Evolutionary conservation across 2,888 invertebrate genomes (phyloP), one percentile per base, ranked within the genome.

Genomic region (Nematopogon swammerdamellus): DNA sequence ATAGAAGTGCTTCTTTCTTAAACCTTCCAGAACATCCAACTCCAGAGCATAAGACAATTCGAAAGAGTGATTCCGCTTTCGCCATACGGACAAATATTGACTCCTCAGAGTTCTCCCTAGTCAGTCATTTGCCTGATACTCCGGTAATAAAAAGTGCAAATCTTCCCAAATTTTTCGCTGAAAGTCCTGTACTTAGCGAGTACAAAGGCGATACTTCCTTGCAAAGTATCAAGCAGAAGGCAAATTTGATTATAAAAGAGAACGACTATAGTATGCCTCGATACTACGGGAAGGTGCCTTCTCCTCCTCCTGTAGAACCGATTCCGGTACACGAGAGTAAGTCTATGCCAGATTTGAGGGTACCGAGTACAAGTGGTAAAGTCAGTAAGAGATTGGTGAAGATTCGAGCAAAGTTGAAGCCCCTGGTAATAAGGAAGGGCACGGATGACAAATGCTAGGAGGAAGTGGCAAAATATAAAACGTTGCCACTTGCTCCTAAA

Each of bases 191-290:
- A 0, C 51, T 75, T 3, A 62, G 68, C 0, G 75, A 72, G 56
- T 80, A 77, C 49, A 80, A 65, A 54, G 70, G 64, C 0, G 76
- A 80, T n/a, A 74, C 67, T 0, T 74, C 72, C 43, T 57, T 80
- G 20, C 72, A 77, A 52, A 73, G 76, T 52, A 73, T 80, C 16
- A 80, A 83, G 51, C 82, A 82, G 59, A 75, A 82, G 45, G 77
- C 82, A 0, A 82, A 80, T 44, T 54, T 72, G 55, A 67, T 74
- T 66, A 72, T 74, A 29, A 70, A 75, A 19, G 76, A 81, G 53
- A 68, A 67, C 47, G 85, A 85, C 54, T 84, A 80, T 49, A 83
- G 84, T 18, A 85, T 85, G 85, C 85, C 85, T 0, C 69, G 85
- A 51, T 84, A 84, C 56, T 85, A 83, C 55, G 80, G 85, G 0